These are phyloP conservation scores for Calyptomena viridis DNA, from an alignment of 2,113 vertebrate genomes.

Conservation along the genomic window DNA sequence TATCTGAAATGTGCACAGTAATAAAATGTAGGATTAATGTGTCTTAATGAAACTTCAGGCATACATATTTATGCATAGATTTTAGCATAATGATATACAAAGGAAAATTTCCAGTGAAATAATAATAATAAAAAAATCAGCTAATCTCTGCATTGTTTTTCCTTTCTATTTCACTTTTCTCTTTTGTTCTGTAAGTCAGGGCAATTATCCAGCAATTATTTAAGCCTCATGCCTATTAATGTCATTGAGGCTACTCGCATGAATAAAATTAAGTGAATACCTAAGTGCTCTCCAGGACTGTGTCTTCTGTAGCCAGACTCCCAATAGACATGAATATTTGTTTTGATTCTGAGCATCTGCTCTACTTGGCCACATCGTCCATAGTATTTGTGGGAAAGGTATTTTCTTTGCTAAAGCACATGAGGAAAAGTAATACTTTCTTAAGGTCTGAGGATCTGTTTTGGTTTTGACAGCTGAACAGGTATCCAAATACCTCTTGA, in stretches of 20 bases:
- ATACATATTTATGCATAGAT: slow-evolving; percentile 43
- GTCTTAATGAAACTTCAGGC: slow-evolving; percentile 41
- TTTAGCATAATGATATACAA: slow-evolving; percentile 23
- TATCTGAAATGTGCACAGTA: slow-evolving; percentile 20
- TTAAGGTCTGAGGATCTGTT: not conserved
- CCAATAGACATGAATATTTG: not conserved
- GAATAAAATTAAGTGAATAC: slow-evolving; percentile 14
- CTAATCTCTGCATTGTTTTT: slow-evolving; percentile 33
- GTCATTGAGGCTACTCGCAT: not conserved
- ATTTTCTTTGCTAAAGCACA: not conserved
- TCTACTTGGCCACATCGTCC: not conserved
- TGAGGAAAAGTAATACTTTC: not conserved
- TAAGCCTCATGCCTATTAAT: slow-evolving; percentile 27
- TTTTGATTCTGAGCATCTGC: not conserved
- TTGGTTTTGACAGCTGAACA: not conserved
- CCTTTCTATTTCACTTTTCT: not conserved
- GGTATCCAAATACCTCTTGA: not conserved
- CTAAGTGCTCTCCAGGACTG: not conserved
- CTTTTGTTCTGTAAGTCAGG: not conserved
- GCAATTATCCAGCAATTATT: slow-evolving; percentile 29
- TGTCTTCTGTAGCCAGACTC: not conserved
- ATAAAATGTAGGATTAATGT: slow-evolving; percentile 45
- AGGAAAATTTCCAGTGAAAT: slow-evolving; percentile 3
- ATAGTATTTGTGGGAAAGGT: not conserved
- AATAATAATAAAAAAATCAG: not conserved